phyloP scores from a whole-genome alignment of 2,888 invertebrate species.

The Apodemia hepburni region DNA sequence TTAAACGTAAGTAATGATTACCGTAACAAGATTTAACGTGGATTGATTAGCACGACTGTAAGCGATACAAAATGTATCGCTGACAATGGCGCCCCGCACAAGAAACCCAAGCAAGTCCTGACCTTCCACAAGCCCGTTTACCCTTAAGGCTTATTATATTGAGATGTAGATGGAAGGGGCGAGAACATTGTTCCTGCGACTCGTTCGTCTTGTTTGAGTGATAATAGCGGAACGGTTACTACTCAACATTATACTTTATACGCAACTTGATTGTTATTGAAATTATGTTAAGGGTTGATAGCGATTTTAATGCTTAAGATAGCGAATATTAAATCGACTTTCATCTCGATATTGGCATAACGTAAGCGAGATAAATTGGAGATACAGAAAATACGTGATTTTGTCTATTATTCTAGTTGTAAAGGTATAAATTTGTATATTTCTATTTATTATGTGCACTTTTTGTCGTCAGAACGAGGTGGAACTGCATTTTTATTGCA shows the following conservation, averaged over 20 bases:
- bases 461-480: too few relatives aligned
- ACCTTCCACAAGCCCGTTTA: constrained; percentile 39
- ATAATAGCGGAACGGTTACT: constrained; percentile 11
- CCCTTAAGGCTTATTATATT: constrained; percentile 31
- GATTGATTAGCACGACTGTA: neutral
- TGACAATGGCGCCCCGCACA: constrained; percentile 22
- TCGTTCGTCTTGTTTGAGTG: constrained; percentile 7
- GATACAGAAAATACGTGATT: neutral
- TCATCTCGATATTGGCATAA: constrained; percentile 1
- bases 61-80: constrained; percentile 17
- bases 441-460: neutral
- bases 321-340: neutral
- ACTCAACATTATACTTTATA: constrained; percentile 1
- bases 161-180: constrained; percentile 27
- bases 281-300: neutral
- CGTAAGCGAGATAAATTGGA: neutral
- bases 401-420: neutral
- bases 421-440: neutral
- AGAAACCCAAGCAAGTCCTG: constrained; percentile 31
- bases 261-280: constrained; percentile 3
- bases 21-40: neutral
- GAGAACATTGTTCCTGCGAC: constrained; percentile 15
- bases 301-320: constrained; percentile 1
- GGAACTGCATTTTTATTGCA: too few relatives aligned
- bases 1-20: neutral